Evolutionary conservation across 2,113 vertebrate genomes (phyloP).

Genomic region (Paratilapia polleni): DNA sequence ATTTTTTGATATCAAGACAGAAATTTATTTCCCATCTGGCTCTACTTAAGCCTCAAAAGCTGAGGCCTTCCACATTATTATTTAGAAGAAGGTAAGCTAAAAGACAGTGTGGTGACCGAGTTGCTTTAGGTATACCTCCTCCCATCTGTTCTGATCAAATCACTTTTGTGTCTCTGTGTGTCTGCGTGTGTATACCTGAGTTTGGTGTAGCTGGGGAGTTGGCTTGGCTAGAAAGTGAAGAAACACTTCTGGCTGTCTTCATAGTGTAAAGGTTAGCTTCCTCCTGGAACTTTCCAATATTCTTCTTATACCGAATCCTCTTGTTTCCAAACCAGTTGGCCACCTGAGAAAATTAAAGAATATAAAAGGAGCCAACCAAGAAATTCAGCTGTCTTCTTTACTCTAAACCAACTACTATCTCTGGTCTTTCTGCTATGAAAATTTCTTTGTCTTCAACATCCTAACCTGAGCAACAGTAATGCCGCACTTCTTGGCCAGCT

Average conservation of each 20-base stretch:
- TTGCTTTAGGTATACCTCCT: too few species aligned
- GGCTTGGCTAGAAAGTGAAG: conserved; percentile 45
- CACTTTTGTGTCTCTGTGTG: background rate
- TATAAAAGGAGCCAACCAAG: background rate
- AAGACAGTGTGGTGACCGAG: too few species aligned
- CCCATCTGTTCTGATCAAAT: too few species aligned
- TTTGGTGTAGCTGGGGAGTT: conserved; percentile 52
- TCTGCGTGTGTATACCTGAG: conserved; percentile 41
- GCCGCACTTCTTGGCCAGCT: conserved; percentile 93
- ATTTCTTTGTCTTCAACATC: background rate
- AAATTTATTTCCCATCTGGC: background rate
- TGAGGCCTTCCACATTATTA: background rate
- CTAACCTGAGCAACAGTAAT: conserved; percentile 87
- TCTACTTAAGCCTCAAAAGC: background rate
- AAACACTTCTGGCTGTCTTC: conserved; percentile 30
- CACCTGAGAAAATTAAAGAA: conserved; percentile 24
- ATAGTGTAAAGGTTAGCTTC: conserved; percentile 42
- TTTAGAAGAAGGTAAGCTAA: background rate
- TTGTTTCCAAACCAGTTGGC: conserved; percentile 70
- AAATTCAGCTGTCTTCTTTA: background rate
- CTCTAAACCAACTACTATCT: background rate
- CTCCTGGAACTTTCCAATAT: conserved; percentile 55
- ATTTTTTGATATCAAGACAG: background rate
- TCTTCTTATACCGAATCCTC: conserved; percentile 64
- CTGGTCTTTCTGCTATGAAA: background rate